phyloP scores from a whole-genome alignment of 2,113 vertebrate genomes.

The Electrona antarctica region DNA sequence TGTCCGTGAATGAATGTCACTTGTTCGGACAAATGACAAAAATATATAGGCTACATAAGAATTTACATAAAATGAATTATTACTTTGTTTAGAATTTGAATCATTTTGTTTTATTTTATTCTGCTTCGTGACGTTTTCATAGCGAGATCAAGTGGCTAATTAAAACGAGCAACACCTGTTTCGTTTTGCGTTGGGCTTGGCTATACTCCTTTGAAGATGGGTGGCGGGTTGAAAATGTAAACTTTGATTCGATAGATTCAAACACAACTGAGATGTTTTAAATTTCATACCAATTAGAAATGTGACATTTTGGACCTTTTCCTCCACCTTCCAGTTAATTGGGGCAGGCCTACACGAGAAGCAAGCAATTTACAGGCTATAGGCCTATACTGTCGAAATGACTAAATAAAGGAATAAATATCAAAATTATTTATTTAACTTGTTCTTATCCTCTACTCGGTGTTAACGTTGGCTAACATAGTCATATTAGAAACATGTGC shows the following conservation, averaged over 20 bases:
- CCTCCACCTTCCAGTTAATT: no score
- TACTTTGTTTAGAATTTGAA: neutral
- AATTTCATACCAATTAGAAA: no score
- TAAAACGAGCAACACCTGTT: neutral
- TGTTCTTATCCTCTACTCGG: neutral
- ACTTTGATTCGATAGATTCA: no score
- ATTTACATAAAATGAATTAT: constrained; percentile 9
- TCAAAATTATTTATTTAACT: neutral
- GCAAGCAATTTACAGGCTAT: neutral
- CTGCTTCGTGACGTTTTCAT: no score
- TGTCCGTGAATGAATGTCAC: constrained; percentile 3
- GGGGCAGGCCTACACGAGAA: neutral
- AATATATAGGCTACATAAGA: neutral
- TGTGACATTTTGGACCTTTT: no score
- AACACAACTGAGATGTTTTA: no score
- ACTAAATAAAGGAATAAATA: constrained; percentile 12
- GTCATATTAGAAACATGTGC: neutral
- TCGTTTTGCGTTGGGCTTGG: neutral
- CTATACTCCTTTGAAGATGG: no score
- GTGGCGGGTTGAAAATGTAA: no score
- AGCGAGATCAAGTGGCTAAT: no score
- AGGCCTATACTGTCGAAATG: constrained; percentile 6
- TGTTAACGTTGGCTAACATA: constrained; percentile 1
- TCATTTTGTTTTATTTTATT: neutral
- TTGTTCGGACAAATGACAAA: neutral